phyloP scores from a whole-genome alignment of 2,113 vertebrate species.

The Meleagris gallopavo region DNA sequence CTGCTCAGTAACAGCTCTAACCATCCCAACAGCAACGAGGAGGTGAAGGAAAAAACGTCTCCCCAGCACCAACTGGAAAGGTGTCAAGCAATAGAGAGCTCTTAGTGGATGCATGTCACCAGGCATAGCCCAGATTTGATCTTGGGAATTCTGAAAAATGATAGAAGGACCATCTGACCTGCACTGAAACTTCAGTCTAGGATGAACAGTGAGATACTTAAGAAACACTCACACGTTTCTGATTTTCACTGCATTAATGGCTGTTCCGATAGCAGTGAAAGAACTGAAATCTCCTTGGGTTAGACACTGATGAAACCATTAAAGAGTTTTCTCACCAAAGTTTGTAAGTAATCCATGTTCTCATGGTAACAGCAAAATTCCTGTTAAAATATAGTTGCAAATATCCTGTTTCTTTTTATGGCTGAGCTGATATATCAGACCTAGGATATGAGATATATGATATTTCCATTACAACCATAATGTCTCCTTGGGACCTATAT shows the following conservation, averaged over 20 bases:
- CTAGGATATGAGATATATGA: slow-evolving; percentile 56
- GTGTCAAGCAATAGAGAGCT: neutral
- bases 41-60: neutral
- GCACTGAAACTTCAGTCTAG: neutral
- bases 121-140: neutral
- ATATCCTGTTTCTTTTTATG: slow-evolving; percentile 75
- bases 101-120: fast-evolving
- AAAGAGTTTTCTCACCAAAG: slow-evolving; percentile 65
- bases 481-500: slow-evolving; percentile 59
- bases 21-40: neutral
- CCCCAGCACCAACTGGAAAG: neutral
- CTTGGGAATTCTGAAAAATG: neutral
- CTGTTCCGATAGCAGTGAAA: slow-evolving; percentile 12
- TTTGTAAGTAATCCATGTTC: slow-evolving; percentile 69
- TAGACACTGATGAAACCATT: slow-evolving; percentile 57
- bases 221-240: neutral
- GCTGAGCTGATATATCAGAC: slow-evolving; percentile 66
- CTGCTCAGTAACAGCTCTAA: neutral
- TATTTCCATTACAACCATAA: slow-evolving; percentile 71
- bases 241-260: slow-evolving; percentile 33
- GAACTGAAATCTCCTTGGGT: slow-evolving; percentile 4
- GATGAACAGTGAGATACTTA: neutral
- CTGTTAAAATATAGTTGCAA: slow-evolving; percentile 70
- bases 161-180: neutral
- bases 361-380: slow-evolving; percentile 70